Conservation (phyloP, 2,113 vertebrate species). For the Leptobrachium leishanense region DNA sequence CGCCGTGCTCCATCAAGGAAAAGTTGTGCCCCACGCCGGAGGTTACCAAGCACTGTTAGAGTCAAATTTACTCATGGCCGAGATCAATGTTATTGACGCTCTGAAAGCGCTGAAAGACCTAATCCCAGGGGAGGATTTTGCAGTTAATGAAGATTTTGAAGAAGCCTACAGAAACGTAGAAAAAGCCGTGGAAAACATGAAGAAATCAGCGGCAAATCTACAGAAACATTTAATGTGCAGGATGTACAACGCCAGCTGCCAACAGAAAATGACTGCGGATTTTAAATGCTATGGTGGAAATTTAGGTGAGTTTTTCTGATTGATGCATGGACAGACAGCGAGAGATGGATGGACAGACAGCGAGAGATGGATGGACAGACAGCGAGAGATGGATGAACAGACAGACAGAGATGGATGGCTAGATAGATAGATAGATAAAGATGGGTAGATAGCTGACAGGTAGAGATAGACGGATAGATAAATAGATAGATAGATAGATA, state of each 20-base stretch:
- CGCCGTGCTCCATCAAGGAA: slow-evolving; percentile 59
- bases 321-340: too few species aligned
- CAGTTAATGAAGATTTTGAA: slow-evolving; percentile 34
- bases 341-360: too few species aligned
- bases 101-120: slow-evolving; percentile 55
- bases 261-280: slow-evolving; percentile 58
- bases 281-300: slow-evolving; percentile 66
- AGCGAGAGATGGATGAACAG: too few species aligned
- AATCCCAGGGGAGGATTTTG: slow-evolving; percentile 45
- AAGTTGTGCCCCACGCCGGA: slow-evolving; percentile 67
- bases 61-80: slow-evolving; percentile 64
- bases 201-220: slow-evolving; percentile 62
- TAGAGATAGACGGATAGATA: too few species aligned
- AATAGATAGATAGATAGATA: too few species aligned
- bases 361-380: too few species aligned
- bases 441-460: too few species aligned
- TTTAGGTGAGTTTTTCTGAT: slow-evolving; percentile 61
- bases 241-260: slow-evolving; percentile 64
- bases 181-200: slow-evolving; percentile 63
- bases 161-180: slow-evolving; percentile 56
- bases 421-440: too few species aligned
- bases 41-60: slow-evolving; percentile 75
- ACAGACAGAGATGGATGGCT: too few species aligned
- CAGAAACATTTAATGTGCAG: slow-evolving; percentile 69
- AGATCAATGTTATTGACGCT: slow-evolving; percentile 58